These are phyloP conservation scores for Mirza zaza DNA, from an alignment of 2,113 vertebrate genomes.

Conservation along the genomic window DNA sequence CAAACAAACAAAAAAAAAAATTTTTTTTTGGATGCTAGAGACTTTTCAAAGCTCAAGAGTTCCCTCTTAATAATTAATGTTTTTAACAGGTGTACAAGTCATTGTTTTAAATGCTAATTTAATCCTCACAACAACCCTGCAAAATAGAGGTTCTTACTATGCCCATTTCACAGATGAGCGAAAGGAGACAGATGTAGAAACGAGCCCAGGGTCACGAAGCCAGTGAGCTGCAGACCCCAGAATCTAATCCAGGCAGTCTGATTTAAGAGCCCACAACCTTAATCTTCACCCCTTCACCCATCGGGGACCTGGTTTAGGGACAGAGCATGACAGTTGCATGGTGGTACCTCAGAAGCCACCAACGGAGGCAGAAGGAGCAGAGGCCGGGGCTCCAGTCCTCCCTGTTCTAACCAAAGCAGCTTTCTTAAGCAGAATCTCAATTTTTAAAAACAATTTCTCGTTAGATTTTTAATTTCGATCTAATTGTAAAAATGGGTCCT, in stretches of 20 bases:
- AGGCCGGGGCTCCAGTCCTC: background rate
- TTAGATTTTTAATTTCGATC: background rate
- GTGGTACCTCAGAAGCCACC: background rate
- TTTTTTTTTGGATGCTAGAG: background rate
- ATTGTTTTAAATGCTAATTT: background rate
- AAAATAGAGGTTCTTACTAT: background rate
- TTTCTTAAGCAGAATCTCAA: background rate
- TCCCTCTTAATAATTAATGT: background rate
- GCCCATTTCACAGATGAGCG: background rate
- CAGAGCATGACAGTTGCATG: background rate
- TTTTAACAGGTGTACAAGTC: background rate
- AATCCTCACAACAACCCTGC: background rate
- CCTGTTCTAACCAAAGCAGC: background rate
- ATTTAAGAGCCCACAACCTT: background rate
- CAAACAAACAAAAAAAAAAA: no score
- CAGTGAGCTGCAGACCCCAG: background rate
- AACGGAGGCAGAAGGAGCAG: background rate
- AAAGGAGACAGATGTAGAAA: background rate
- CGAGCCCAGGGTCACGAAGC: background rate
- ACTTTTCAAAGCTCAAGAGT: background rate
- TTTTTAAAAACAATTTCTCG: background rate
- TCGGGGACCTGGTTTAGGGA: background rate
- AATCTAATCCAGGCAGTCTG: background rate
- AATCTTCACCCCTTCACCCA: background rate
- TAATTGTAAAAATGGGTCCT: conserved; percentile 3